phyloP scores from a whole-genome alignment of 2,113 vertebrate genomes.

The Dasypus novemcinctus region DNA sequence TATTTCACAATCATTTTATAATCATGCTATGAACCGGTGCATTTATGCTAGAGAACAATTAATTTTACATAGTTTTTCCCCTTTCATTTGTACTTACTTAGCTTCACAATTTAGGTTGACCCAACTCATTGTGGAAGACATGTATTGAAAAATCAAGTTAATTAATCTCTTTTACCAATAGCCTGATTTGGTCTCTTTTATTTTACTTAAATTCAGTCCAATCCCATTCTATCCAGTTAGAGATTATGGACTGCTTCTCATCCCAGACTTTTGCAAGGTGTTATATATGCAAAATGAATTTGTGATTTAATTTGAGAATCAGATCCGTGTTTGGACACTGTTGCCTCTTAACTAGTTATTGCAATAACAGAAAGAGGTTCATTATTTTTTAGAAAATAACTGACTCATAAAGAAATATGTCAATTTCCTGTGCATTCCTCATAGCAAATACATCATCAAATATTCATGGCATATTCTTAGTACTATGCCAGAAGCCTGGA shows the following conservation, averaged over 20 bases:
- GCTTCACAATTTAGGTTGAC: not conserved
- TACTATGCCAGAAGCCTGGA: not conserved
- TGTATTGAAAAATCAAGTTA: not conserved
- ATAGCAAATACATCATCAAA: not conserved
- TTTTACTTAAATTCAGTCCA: not conserved
- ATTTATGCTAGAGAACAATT: not conserved
- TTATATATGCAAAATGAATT: not conserved
- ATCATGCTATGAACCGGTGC: not conserved
- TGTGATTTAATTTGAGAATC: slow-evolving; percentile 20
- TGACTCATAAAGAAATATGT: not conserved
- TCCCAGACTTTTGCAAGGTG: not conserved
- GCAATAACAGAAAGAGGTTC: not conserved
- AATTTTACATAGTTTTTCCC: not conserved
- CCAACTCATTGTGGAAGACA: not conserved
- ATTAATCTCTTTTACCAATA: not conserved
- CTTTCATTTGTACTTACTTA: not conserved
- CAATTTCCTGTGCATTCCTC: not conserved
- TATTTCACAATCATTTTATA: slow-evolving; percentile 4
- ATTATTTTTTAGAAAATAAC: not conserved
- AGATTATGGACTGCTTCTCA: not conserved
- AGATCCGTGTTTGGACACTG: not conserved
- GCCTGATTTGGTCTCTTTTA: not conserved
- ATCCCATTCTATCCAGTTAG: not conserved
- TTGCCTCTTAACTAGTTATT: not conserved
- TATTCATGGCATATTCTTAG: not conserved